Conservation (phyloP, 2,797 vertebrate species). For the Capromys pilorides region DNA sequence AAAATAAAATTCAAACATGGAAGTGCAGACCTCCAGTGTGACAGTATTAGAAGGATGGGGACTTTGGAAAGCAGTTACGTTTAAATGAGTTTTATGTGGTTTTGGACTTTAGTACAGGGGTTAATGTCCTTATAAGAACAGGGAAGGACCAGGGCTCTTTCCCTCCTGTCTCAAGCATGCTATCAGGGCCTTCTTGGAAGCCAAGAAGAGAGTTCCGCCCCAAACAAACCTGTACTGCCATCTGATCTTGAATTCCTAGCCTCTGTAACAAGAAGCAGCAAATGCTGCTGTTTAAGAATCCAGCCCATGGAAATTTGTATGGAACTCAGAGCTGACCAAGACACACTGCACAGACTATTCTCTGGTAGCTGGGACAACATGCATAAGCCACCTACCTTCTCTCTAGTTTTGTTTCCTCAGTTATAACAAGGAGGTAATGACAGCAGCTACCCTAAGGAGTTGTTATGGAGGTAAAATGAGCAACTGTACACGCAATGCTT, state of each 20-base stretch:
- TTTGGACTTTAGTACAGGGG: too few species aligned
- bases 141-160: neutral
- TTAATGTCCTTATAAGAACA: neutral
- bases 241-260: neutral
- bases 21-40: neutral
- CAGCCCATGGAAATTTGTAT: neutral
- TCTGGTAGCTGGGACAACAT: neutral
- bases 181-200: accelerated
- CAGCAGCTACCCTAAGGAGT: too few species aligned
- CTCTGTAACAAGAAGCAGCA: neutral
- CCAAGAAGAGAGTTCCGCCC: neutral
- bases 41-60: neutral
- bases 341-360: neutral
- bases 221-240: neutral
- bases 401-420: neutral
- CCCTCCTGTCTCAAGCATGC: neutral
- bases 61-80: neutral
- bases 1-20: neutral
- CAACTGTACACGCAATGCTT: neutral
- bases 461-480: neutral
- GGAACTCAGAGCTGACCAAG: neutral
- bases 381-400: too few species aligned
- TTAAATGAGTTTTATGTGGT: neutral
- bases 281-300: neutral
- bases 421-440: neutral